A percentile compares a stretch with the other conserved stretches of the same genome.
Conservation (phyloP, 2,888 invertebrate species). For the Lithophane leautieri region DNA sequence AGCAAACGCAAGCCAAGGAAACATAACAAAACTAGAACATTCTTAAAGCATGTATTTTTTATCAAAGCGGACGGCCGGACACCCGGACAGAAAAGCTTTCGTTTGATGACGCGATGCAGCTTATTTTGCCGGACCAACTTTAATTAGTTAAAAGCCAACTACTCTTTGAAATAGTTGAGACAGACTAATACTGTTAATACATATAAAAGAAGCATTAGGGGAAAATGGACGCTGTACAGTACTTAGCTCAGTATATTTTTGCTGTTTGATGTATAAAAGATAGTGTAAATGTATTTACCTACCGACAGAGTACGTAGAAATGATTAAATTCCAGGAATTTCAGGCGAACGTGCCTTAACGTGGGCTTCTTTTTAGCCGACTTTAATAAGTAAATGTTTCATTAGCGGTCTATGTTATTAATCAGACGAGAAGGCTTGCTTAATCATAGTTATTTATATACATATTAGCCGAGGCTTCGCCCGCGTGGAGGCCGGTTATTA, state of each 20-base stretch:
- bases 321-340: conserved; percentile 3
- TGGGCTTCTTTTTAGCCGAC: not conserved
- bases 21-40: conserved; percentile 13
- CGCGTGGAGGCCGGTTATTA: too few relatives aligned
- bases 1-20: conserved; percentile 8
- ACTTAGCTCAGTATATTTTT: conserved; percentile 9
- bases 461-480: too few relatives aligned
- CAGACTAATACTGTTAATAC: conserved; percentile 37
- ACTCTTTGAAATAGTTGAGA: conserved; percentile 57
- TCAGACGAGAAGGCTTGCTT: not conserved
- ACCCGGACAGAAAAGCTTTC: conserved; percentile 32
- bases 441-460: too few relatives aligned
- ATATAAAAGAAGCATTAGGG: conserved; percentile 42
- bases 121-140: conserved; percentile 57
- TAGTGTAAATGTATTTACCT: conserved; percentile 31
- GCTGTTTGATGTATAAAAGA: conserved; percentile 37
- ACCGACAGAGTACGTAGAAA: not conserved
- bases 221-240: conserved; percentile 37
- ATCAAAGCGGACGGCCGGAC: conserved; percentile 52
- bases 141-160: conserved; percentile 68
- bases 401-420: not conserved
- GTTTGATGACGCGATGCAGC: conserved; percentile 52
- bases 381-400: not conserved
- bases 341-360: not conserved
- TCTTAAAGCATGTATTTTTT: conserved; percentile 56